Base-by-base conservation (phyloP, 2,113 vertebrate genomes). In the Lepus europaeus region DNA sequence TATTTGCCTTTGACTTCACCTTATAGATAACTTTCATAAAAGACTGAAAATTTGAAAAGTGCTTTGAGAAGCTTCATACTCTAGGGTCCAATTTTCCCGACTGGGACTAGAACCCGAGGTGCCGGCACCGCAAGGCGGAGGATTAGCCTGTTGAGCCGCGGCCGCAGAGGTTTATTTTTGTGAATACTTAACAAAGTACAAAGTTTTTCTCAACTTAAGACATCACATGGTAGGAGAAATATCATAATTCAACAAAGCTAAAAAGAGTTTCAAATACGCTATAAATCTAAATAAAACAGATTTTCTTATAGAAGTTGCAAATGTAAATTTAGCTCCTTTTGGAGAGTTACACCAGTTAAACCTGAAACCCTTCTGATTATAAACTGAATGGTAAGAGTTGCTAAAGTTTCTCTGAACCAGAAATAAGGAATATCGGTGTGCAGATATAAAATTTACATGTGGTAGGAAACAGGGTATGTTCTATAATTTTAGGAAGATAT, bases 21-120 rank as follows among this genome's bases (percentile, higher is more conserved):
- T 39, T 53, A 1, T 12, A 51, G 2, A 74, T 1, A 74, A 14
- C 3, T 49, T 85, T 87, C 27, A 25, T n/a, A 81, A 81, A 27
- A 23, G 11, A 78, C 39, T 78, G 19, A 86, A 84, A 53, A 31
- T 9, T 31, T 64, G 27, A 77, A 92, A 87, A 49, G 17, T 56
- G 5, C 39, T 68, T 12, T 49, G 36, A 80, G 53, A 90, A 87
- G 19, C 17, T 64, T 63, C 22, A 85, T 6, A 23, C 7, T 87
- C 33, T 39, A 66, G 10, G 33, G 81, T 92, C 94, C 68, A 78
- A 85, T 77, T 94, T 96, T 73, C 76, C 69, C 33, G 33, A 36
- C 33, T 36, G 33, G 33, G 33, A 36, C 33, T 36, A 36, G 33
- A 36, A 36, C 33, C 33, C 33, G 33, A 36, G 33, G 33, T 36